Conservation (phyloP, 2,888 invertebrate species). For the Ctena decussata region DNA sequence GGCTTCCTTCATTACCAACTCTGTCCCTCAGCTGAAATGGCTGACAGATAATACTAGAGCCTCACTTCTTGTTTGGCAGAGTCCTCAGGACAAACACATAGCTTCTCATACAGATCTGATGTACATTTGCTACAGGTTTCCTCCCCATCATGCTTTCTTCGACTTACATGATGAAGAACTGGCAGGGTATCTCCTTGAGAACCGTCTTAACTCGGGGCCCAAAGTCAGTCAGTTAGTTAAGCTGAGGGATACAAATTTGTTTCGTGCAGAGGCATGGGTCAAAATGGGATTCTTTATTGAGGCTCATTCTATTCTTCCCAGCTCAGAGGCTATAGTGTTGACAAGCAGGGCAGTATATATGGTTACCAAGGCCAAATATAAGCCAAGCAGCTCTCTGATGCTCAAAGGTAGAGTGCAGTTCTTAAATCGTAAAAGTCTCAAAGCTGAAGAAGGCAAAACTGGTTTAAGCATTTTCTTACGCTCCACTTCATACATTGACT, state of each 20-base stretch:
- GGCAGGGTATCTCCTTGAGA: slow-evolving; percentile 65
- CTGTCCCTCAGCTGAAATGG: slow-evolving; percentile 84
- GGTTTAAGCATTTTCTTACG: slow-evolving; percentile 79
- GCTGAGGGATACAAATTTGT: slow-evolving; percentile 75
- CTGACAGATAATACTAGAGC: slow-evolving; percentile 78
- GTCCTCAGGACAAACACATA: slow-evolving; percentile 66
- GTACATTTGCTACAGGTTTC: slow-evolving; percentile 79
- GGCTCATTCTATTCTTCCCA: slow-evolving; percentile 78
- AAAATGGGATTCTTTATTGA: slow-evolving; percentile 82
- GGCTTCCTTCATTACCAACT: slow-evolving; percentile 79
- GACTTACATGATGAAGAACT: slow-evolving; percentile 74
- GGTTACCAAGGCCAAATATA: slow-evolving; percentile 76
- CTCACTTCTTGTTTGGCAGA: slow-evolving; percentile 76
- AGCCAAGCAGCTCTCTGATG: slow-evolving; percentile 68
- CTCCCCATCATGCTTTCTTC: slow-evolving; percentile 76
- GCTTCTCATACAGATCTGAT: slow-evolving; percentile 72
- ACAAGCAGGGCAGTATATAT: slow-evolving; percentile 77
- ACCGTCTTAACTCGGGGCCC: slow-evolving; percentile 73
- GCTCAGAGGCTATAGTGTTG: slow-evolving; percentile 79
- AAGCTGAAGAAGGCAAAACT: slow-evolving; percentile 70
- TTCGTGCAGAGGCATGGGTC: slow-evolving; percentile 80
- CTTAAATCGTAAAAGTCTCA: slow-evolving; percentile 70
- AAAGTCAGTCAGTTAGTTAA: slow-evolving; percentile 72
- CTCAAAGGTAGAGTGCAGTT: slow-evolving; percentile 79
- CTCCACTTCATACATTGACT: slow-evolving; percentile 75